These are phyloP conservation scores for Drosophila maculinotata DNA, from an alignment of 2,888 invertebrate species.

Conservation along the genomic window DNA sequence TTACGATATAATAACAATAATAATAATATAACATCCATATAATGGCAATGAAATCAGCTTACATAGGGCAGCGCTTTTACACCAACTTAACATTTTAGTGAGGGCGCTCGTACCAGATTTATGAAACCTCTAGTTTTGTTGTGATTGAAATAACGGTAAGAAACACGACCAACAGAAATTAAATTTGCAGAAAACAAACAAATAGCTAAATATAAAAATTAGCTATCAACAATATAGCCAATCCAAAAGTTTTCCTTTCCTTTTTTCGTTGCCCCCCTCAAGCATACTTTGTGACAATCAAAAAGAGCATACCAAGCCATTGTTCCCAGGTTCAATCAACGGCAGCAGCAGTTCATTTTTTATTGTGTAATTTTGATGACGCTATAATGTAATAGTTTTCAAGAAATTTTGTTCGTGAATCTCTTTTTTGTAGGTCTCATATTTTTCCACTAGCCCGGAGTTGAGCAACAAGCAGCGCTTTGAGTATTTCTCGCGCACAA, in stretches of 20 bases:
- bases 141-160: no score
- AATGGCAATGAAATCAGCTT: no score
- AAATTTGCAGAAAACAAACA: neutral
- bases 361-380: constrained; percentile 12
- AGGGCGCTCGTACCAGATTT: no score
- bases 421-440: constrained; percentile 91
- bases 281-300: neutral
- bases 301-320: constrained; percentile 6
- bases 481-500: constrained; percentile 97
- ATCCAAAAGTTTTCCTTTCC: neutral
- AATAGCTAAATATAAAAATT: neutral
- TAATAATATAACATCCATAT: no score
- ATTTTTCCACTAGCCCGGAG: constrained; percentile 97
- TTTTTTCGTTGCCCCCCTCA: neutral
- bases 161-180: no score
- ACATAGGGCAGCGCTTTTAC: no score
- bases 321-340: neutral
- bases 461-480: constrained; percentile 97
- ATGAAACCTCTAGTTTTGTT: no score
- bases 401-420: constrained; percentile 14
- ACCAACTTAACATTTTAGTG: no score
- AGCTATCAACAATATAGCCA: neutral
- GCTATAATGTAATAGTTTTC: constrained; percentile 23
- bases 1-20: no score
- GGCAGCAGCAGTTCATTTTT: constrained; percentile 1